A percentile compares a stretch with the other conserved stretches of the same genome.
These are phyloP conservation scores for Cephus runcator DNA, from an alignment of 2,888 invertebrate species.

Conservation along the genomic window DNA sequence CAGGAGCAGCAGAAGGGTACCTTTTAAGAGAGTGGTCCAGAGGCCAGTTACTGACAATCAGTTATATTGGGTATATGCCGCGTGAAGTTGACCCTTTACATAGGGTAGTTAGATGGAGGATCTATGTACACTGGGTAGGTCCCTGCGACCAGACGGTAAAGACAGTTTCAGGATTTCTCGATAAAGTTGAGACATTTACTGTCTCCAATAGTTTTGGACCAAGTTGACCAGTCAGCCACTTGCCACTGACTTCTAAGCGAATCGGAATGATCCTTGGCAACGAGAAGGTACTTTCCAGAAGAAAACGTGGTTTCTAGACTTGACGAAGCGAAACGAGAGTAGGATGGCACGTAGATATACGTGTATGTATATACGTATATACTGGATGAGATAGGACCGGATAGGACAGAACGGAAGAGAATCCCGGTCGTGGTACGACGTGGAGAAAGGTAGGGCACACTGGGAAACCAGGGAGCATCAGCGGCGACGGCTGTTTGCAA, in stretches of 20 bases:
- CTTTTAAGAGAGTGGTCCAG: background rate
- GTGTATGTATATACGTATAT: background rate
- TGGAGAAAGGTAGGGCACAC: background rate
- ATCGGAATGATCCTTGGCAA: background rate
- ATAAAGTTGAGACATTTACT: background rate
- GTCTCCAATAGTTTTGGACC: background rate
- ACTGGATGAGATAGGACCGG: background rate
- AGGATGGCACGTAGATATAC: background rate
- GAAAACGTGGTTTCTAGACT: background rate
- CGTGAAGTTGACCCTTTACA: background rate
- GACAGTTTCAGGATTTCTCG: background rate
- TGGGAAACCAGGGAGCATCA: background rate
- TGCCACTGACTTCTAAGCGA: background rate
- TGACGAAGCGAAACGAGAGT: background rate
- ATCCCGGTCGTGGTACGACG: background rate
- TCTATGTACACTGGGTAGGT: background rate
- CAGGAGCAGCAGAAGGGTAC: background rate
- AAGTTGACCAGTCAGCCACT: background rate
- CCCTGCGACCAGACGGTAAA: background rate
- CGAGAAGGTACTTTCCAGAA: background rate
- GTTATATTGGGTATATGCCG: background rate
- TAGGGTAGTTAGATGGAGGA: background rate
- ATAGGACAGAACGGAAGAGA: slow-evolving; percentile 1
- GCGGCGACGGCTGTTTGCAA: slow-evolving; percentile 3
- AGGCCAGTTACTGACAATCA: background rate